phyloP scores from a whole-genome alignment of 2,888 invertebrate species.

The Perdita meconis region DNA sequence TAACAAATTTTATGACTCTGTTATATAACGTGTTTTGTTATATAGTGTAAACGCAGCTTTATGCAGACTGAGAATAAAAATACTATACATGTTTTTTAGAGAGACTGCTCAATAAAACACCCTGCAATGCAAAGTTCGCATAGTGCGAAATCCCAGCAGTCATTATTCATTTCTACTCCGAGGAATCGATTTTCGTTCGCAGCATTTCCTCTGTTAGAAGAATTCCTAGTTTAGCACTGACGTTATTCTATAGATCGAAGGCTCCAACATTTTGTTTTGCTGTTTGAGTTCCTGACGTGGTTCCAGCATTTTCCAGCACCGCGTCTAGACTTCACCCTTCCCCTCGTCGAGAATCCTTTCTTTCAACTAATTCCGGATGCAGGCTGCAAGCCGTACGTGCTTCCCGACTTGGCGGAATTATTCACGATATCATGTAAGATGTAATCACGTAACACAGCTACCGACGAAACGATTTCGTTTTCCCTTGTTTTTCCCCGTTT shows the following conservation, averaged over 20 bases:
- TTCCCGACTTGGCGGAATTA: slow-evolving; percentile 36
- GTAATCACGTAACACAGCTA: slow-evolving; percentile 55
- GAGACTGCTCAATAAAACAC: too few species aligned
- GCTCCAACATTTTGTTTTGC: too few species aligned
- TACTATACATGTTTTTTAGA: too few species aligned
- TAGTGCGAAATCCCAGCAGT: not conserved
- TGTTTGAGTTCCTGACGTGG: not conserved
- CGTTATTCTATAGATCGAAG: not conserved
- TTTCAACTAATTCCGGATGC: slow-evolving; percentile 51
- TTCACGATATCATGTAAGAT: slow-evolving; percentile 60
- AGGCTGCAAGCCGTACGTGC: slow-evolving; percentile 45
- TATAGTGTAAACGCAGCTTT: too few species aligned
- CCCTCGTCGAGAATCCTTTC: slow-evolving; percentile 19
- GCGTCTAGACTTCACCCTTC: slow-evolving; percentile 22
- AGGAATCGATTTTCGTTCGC: not conserved
- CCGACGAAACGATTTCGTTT: slow-evolving; percentile 53
- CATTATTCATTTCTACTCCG: not conserved
- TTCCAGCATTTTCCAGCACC: slow-evolving; percentile 4
- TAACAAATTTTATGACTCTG: too few species aligned
- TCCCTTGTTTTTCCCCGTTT: slow-evolving; percentile 14
- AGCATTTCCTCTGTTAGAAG: not conserved
- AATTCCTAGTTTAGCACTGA: slow-evolving; percentile 4
- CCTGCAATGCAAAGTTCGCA: not conserved
- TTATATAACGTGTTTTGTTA: too few species aligned
- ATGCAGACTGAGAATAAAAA: too few species aligned